Conservation (phyloP, 2,113 vertebrate genomes). For the Euleptes europaea region DNA sequence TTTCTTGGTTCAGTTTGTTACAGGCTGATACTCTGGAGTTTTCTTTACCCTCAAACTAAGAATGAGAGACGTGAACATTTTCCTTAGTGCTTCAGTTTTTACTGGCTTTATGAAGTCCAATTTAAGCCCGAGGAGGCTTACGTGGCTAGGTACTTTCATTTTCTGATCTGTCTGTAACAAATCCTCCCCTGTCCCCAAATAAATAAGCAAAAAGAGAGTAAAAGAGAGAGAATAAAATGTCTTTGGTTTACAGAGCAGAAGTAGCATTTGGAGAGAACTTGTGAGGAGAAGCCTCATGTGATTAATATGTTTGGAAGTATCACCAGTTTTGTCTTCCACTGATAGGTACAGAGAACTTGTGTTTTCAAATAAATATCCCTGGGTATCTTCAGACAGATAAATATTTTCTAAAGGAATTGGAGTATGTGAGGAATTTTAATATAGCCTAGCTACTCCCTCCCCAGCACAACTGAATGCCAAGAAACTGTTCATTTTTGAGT, state of each 20-base stretch:
- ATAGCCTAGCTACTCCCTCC: conserved; percentile 6
- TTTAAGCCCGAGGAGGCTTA: background rate
- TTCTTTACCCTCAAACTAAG: background rate
- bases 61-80: conserved; percentile 1
- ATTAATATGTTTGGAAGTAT: conserved; percentile 16
- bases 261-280: background rate
- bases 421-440: conserved; percentile 62
- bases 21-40: background rate
- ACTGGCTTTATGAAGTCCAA: background rate
- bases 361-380: conserved; percentile 58
- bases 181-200: background rate
- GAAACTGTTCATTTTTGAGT: conserved; percentile 26
- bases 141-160: background rate
- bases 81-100: background rate
- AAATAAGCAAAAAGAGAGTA: conserved; percentile 6
- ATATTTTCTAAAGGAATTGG: conserved; percentile 23
- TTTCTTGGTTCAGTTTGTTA: conserved; percentile 21
- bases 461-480: conserved; percentile 3
- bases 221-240: background rate
- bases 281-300: background rate
- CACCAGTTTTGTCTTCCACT: background rate
- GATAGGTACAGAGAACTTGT: conserved; percentile 11
- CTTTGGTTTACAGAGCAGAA: background rate
- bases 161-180: background rate
- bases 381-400: conserved; percentile 34